Conservation (phyloP, 2,113 vertebrate species). For the Ursus arctos region DNA sequence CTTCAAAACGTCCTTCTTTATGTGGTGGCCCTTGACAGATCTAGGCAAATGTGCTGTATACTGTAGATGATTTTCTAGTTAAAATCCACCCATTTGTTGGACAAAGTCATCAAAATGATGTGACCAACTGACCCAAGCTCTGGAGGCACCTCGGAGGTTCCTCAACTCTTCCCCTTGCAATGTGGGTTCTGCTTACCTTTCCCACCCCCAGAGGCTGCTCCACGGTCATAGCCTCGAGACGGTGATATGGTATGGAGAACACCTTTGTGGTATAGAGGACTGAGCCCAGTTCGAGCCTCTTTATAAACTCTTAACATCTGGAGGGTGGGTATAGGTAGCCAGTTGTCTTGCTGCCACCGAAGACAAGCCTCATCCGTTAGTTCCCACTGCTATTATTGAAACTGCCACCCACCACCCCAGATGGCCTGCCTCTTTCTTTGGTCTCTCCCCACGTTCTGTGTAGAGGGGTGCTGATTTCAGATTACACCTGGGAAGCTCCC, state of each 20-base stretch:
- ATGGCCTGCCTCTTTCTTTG: not conserved
- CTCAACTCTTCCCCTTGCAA: not conserved
- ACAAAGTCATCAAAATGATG: not conserved
- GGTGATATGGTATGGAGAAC: not conserved
- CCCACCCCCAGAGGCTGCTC: not conserved
- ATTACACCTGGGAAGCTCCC: not conserved
- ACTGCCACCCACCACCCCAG: not conserved
- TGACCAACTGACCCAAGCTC: not conserved
- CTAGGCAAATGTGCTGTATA: not conserved
- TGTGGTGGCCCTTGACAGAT: not conserved
- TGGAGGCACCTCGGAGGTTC: not conserved
- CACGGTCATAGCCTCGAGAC: not conserved
- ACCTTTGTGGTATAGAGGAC: not conserved
- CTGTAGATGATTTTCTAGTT: not conserved
- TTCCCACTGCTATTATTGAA: not conserved
- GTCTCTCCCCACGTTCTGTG: not conserved
- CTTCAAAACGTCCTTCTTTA: not conserved
- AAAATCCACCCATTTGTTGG: not conserved
- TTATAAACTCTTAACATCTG: not conserved
- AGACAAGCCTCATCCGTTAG: not conserved
- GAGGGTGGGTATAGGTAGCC: not conserved
- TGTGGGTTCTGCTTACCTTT: not conserved
- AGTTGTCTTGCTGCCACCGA: not conserved
- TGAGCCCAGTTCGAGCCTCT: not conserved
- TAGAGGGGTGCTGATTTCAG: not conserved